These are phyloP conservation scores for Aporrectodea caliginosa DNA, from an alignment of 1,140 invertebrate species.

Conservation along the genomic window DNA sequence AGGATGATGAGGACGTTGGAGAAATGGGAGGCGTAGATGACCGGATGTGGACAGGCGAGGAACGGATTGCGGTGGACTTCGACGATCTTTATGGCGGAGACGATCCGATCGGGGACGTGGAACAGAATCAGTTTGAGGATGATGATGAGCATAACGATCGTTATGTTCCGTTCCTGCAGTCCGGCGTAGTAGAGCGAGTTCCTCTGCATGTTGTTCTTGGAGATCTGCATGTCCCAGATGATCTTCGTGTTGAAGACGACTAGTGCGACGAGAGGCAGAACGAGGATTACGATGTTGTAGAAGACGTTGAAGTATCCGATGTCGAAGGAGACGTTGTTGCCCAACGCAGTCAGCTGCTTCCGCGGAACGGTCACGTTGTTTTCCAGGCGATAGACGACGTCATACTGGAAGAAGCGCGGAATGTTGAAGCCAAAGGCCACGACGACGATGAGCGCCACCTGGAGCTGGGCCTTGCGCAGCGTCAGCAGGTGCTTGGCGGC, in stretches of 20 bases:
- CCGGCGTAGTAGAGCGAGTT: slow-evolving; percentile 8
- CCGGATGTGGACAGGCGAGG: slow-evolving; percentile 3
- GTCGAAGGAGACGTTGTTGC: slow-evolving; percentile 14
- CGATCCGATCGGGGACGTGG: slow-evolving; percentile 26
- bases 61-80: not conserved
- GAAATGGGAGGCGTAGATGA: slow-evolving; percentile 8
- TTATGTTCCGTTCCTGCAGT: slow-evolving; percentile 25
- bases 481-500: slow-evolving; percentile 21
- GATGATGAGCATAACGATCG: slow-evolving; percentile 32
- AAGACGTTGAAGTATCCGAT: slow-evolving; percentile 26
- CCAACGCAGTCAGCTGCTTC: slow-evolving; percentile 5
- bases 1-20: slow-evolving; percentile 29
- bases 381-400: not conserved
- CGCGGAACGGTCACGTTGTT: not conserved
- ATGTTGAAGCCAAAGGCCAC: slow-evolving; percentile 27
- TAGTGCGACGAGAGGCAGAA: slow-evolving; percentile 25
- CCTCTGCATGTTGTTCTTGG: not conserved
- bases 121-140: slow-evolving; percentile 22
- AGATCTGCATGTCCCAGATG: slow-evolving; percentile 4
- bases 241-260: slow-evolving; percentile 27
- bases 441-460: slow-evolving; percentile 21
- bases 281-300: slow-evolving; percentile 25
- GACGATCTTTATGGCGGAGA: not conserved
- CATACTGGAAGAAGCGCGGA: slow-evolving; percentile 31
- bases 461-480: slow-evolving; percentile 26